Evolutionary conservation across 1,140 invertebrate genomes (phyloP), one percentile per base, ranked within the genome.

Genomic region (Zophobas atratus): DNA sequence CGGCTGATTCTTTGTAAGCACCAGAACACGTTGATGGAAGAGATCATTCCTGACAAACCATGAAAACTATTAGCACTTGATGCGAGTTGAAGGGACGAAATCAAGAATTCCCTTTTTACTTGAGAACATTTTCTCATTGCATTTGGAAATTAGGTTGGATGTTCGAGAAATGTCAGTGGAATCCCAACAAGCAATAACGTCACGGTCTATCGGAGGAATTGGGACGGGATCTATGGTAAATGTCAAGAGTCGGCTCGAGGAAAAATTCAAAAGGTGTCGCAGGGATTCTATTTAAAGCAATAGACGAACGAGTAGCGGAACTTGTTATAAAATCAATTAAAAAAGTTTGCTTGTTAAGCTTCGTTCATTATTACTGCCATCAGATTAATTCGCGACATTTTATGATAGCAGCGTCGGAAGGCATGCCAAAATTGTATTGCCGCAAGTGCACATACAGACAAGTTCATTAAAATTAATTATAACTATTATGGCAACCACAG

Each of bases 161-260:
- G 60, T 67, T 67, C 56, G 60, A 39, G 20, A 67, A 67, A 67
- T 67, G 60, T 67, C 60, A 67, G 60, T 43, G 39, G 60, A 67
- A 67, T 67, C 60, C 60, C 60, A 33, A 67, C 60, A 67, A 67
- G 60, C 60, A 67, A 67, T 67, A 67, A 67, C 60, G 60, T 67
- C 39, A 67, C 60, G 60, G 60, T 67, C 60, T 67, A 67, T 67
- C 35, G 60, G 43, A 67, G 60, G 60, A 43, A 67, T 67, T 43
- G 60, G 60, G 39, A 43, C 38, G 43, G 56, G 36, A 60, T 60
- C 41, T 67, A 67, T 67, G 60, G 60, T 43, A 43, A 67, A 67
- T 67, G 60, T 67, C 60, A 67, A 32, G 60, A 43, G 60, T 38
- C 8, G 35, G 20, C 35, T 34, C 6, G 43, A 41, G 39, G 33